These are phyloP conservation scores for Acanthosepion pharaonis DNA, from an alignment of 2,888 invertebrate genomes.

Conservation along the genomic window DNA sequence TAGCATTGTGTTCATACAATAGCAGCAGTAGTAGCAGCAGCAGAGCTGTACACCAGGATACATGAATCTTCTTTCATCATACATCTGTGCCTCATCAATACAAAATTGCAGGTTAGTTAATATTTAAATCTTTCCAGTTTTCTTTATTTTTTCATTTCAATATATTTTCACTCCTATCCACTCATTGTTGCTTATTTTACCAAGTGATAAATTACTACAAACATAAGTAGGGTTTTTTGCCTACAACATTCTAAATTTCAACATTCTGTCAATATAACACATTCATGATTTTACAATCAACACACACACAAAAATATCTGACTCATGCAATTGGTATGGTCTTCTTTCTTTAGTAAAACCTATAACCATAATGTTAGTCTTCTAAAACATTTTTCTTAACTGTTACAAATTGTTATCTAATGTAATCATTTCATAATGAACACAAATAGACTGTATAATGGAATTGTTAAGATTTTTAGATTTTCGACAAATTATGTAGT, in stretches of 20 bases:
- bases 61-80: neutral
- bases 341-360: neutral
- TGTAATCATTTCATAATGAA: neutral
- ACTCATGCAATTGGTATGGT: neutral
- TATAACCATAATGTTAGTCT: neutral
- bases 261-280: neutral
- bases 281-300: neutral
- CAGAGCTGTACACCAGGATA: neutral
- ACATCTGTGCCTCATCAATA: neutral
- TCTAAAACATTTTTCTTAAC: neutral
- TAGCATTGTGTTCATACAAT: neutral
- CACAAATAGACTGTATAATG: neutral
- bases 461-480: neutral
- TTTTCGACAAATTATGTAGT: neutral
- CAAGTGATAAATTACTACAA: too few species aligned
- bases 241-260: neutral
- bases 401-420: neutral
- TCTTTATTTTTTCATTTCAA: neutral
- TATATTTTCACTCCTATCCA: neutral
- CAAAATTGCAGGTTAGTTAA: neutral
- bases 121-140: neutral
- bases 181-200: neutral
- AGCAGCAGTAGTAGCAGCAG: constrained; percentile 33
- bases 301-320: neutral
- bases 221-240: neutral